Evolutionary conservation across 2,113 vertebrate species (phyloP), one percentile per base, ranked within the genome.

Genomic region (Labeo catla): DNA sequence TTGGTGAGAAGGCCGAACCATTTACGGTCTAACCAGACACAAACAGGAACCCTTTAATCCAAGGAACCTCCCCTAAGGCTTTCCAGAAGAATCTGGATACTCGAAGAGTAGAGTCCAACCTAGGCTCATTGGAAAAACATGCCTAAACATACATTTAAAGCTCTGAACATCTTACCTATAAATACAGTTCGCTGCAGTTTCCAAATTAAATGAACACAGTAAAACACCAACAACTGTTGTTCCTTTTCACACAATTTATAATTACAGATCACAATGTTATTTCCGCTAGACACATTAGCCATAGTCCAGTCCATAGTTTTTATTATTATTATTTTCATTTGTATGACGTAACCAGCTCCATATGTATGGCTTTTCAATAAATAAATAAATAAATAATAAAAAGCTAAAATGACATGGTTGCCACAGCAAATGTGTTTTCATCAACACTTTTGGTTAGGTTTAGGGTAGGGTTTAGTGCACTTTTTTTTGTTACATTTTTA

Each of bases 41-140:
- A 83, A 81, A 84, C 77, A 81, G 85, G 83, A 82, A 76, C 83
- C 70, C 66, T 89, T 89, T 84, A 83, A 84, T 89, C 13, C 12
- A 79, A 76, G 21, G 34, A 87, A 79, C 7, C 15, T 21, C 6
- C 70, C 52, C 9, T 3, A 23, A 54, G 47, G 63, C 28, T 43
- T 85, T 68, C 23, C n/a, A 50, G 43, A 81, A 15, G 13, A 82
- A 84, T 85, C 59, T 73, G 77, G 61, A 61, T 45, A 52, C 45
- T 63, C 63, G 19, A 43, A 81, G 57, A 36, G 6, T 49, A 21
- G 2, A 50, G 23, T 82, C 10, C 70, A 74, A 23, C 43, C 19
- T 45, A 47, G 70, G 16, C 39, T 73, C 19, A 73, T n/a, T 45
- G 70, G 9, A n/a, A 45, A 73, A 73, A 47, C 4, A 9, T 72